Conservation (phyloP, 2,797 vertebrate genomes). For the Cebuella pygmaea region DNA sequence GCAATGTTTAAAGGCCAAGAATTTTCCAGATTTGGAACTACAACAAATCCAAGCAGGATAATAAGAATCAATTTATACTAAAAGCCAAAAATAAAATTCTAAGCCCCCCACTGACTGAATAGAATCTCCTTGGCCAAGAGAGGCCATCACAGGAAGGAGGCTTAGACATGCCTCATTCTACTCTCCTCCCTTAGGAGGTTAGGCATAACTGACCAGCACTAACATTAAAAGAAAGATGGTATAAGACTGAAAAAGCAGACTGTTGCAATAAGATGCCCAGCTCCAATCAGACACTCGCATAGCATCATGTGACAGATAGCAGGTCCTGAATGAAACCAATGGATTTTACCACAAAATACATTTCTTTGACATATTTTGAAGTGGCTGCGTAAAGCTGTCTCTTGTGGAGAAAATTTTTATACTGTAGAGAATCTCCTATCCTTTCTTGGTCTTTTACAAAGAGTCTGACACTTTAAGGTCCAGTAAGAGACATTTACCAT, state of each 20-base stretch:
- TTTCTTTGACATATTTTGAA: not conserved
- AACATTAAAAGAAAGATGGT: not conserved
- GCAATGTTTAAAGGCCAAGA: not conserved
- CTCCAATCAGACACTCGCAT: not conserved
- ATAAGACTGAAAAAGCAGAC: not conserved
- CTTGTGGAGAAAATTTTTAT: not conserved
- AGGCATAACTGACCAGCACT: not conserved
- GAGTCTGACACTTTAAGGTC: not conserved
- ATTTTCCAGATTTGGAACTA: conserved; percentile 18
- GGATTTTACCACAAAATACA: not conserved
- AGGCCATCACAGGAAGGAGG: not conserved
- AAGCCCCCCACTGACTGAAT: not conserved
- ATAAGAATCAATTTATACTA: not conserved
- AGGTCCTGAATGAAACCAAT: not conserved
- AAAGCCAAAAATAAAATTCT: not conserved
- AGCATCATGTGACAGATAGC: not conserved
- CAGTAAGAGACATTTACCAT: not conserved
- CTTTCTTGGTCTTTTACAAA: not conserved
- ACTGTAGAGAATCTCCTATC: not conserved
- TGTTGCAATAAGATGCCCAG: not conserved
- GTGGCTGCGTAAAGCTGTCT: not conserved
- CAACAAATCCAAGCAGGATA: not conserved
- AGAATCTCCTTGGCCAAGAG: not conserved
- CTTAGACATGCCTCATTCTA: not conserved
- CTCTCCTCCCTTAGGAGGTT: not conserved